A percentile compares a stretch with the other conserved stretches of the same genome.
phyloP scores from a whole-genome alignment of 2,797 vertebrate genomes.

The Brachymystax lenok region DNA sequence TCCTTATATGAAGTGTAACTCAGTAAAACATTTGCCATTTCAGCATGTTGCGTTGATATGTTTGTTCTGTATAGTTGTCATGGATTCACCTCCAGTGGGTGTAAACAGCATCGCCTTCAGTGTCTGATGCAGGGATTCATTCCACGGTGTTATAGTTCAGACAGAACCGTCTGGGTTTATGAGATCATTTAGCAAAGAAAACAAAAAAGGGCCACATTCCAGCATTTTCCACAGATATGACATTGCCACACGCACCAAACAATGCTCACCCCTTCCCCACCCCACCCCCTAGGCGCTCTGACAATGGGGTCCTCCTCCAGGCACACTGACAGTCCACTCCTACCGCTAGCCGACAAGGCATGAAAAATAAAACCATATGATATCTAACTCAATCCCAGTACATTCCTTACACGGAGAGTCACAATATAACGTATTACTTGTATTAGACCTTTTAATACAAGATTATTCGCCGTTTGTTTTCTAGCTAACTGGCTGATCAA shows the following conservation, averaged over 20 bases:
- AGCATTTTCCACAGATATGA: slow-evolving; percentile 21
- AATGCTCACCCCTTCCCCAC: slow-evolving; percentile 69
- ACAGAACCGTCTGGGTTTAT: slow-evolving; percentile 23
- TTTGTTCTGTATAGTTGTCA: no score
- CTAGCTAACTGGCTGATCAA: background rate
- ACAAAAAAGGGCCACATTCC: slow-evolving; percentile 37
- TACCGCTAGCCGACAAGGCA: background rate
- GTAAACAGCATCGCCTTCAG: background rate
- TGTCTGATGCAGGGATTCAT: background rate
- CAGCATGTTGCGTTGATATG: no score
- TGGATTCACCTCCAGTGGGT: no score
- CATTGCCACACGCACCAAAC: slow-evolving; percentile 21
- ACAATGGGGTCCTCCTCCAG: slow-evolving; percentile 58
- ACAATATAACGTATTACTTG: background rate
- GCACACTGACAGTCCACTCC: background rate
- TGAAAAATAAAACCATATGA: slow-evolving; percentile 37
- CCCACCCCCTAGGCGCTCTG: slow-evolving; percentile 38
- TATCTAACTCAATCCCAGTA: background rate
- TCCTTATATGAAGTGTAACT: no score
- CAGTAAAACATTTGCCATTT: no score
- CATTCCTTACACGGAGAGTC: no score
- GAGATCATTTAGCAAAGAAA: slow-evolving; percentile 23
- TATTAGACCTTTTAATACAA: background rate
- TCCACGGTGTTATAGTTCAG: slow-evolving; percentile 28
- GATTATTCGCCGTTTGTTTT: background rate